phyloP scores from a whole-genome alignment of 2,888 invertebrate species.

The Leucophenga maculata region DNA sequence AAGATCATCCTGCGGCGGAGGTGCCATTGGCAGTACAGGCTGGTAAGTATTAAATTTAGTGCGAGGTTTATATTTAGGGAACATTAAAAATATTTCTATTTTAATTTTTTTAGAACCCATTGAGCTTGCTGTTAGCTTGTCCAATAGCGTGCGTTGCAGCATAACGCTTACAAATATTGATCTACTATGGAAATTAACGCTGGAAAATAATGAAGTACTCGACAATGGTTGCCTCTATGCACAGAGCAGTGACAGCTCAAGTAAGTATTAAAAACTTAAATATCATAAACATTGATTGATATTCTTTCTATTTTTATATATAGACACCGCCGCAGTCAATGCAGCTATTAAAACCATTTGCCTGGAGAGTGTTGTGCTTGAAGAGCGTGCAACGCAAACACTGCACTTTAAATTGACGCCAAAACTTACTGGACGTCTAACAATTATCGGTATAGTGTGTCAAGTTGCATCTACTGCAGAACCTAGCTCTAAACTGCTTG shows the following conservation, averaged over 20 bases:
- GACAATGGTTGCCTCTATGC: conserved; percentile 71
- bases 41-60: conserved; percentile 71
- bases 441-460: conserved; percentile 80
- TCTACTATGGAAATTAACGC: conserved; percentile 69
- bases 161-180: conserved; percentile 69
- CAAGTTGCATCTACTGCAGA: conserved; percentile 68
- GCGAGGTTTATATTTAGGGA: too few species aligned
- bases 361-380: conserved; percentile 60
- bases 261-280: conserved; percentile 33
- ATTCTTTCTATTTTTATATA: too few species aligned
- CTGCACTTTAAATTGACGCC: conserved; percentile 83
- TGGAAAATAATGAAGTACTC: conserved; percentile 70
- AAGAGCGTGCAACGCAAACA: conserved; percentile 74
- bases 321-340: conserved; percentile 59
- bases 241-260: conserved; percentile 59
- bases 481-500: conserved; percentile 61
- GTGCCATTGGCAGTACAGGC: conserved; percentile 83
- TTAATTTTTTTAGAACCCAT: conserved; percentile 79
- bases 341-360: conserved; percentile 67
- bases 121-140: conserved; percentile 76
- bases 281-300: too few species aligned
- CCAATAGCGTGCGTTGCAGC: conserved; percentile 77
- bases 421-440: conserved; percentile 80
- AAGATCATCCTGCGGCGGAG: conserved; percentile 77
- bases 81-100: conserved; percentile 13